phyloP scores from a whole-genome alignment of 2,888 invertebrate species.

The Drosophila formosana region DNA sequence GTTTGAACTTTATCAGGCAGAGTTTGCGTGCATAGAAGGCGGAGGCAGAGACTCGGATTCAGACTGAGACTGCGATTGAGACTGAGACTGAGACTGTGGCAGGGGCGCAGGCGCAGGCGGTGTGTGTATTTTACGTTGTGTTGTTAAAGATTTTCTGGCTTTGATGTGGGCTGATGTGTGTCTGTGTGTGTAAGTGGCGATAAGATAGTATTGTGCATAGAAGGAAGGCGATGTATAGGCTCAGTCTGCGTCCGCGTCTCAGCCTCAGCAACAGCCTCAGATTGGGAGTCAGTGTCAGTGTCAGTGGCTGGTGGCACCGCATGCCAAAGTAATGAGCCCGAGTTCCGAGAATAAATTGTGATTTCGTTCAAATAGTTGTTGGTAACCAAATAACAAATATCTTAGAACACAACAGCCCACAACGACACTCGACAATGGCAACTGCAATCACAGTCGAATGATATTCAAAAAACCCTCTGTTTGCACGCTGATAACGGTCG shows the following conservation, averaged over 20 bases:
- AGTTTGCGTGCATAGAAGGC: constrained; percentile 44
- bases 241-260: neutral
- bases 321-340: constrained; percentile 72
- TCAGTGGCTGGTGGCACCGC: constrained; percentile 41
- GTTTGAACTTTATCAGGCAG: constrained; percentile 67
- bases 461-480: constrained; percentile 33
- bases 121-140: constrained; percentile 26
- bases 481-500: constrained; percentile 46
- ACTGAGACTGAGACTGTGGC: neutral
- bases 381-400: constrained; percentile 42
- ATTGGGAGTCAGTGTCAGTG: constrained; percentile 36
- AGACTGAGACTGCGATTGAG: too few relatives aligned
- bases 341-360: constrained; percentile 70
- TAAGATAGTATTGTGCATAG: constrained; percentile 52
- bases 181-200: constrained; percentile 27
- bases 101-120: constrained; percentile 18
- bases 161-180: constrained; percentile 49
- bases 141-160: constrained; percentile 53
- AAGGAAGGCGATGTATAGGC: constrained; percentile 17
- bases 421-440: constrained; percentile 12
- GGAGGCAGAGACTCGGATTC: constrained; percentile 11
- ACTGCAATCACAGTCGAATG: constrained; percentile 50
- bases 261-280: constrained; percentile 22
- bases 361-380: constrained; percentile 60
- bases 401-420: constrained; percentile 11